phyloP scores from a whole-genome alignment of 2,797 vertebrate genomes.

The Lacerta viridis region DNA sequence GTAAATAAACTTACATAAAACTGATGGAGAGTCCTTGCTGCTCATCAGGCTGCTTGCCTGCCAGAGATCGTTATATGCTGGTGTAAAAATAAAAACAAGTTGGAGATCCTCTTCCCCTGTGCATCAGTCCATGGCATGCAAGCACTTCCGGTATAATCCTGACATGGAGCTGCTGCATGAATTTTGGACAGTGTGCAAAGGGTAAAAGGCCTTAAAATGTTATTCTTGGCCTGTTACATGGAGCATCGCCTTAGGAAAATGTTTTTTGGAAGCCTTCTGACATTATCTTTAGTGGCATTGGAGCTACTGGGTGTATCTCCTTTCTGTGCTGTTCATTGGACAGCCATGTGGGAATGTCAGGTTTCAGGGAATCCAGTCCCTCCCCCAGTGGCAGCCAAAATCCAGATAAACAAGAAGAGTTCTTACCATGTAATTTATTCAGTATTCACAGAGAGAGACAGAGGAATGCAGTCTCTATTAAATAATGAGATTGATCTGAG shows the following conservation, averaged over 20 bases:
- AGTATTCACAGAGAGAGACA: no score
- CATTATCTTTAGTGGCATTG: neutral
- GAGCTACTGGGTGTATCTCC: neutral
- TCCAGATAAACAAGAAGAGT: no score
- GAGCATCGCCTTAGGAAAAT: neutral
- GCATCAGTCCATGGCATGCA: neutral
- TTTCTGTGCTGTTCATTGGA: neutral
- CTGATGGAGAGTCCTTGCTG: no score
- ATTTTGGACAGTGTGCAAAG: neutral
- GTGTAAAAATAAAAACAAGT: no score
- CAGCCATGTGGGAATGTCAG: neutral
- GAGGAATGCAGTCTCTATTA: no score
- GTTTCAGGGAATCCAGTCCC: no score
- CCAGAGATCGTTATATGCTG: no score
- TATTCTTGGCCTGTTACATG: neutral
- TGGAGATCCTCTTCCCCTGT: neutral
- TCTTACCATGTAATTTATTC: no score
- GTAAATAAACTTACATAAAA: no score
- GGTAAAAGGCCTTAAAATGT: neutral
- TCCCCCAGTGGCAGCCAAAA: no score
- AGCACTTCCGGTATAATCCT: neutral
- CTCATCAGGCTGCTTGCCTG: no score
- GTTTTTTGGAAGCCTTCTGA: neutral
- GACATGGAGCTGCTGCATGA: neutral
- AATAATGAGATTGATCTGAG: no score